Base-by-base conservation (phyloP, 1,140 invertebrate genomes). In the Antheraea pernyi region DNA sequence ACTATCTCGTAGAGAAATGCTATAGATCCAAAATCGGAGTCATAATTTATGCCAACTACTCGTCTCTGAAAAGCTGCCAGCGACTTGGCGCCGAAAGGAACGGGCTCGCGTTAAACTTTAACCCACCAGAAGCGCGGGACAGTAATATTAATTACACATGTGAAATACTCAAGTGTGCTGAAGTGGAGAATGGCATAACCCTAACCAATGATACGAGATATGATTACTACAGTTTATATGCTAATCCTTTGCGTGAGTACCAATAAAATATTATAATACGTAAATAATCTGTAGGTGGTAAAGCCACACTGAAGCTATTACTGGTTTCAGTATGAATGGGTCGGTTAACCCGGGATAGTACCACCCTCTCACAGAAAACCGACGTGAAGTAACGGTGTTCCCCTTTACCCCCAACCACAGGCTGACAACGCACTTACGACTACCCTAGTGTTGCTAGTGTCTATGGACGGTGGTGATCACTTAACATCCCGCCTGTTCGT, bases 51-150 rank as follows among this genome's bases (percentile, higher is more conserved):
- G 85, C 81, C 0, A 89, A 89, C 62, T 88, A 74, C 22, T 73
- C 80, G 0, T 85, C 84, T 5, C 60, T 95, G 1, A 76, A 80
- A 48, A 92, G 93, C 36, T 96, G 95, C 76, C 88, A 91, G 64
- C 75, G 92, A 65, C 93, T 95, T 72, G 94, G 93, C 3, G 75
- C 89, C 2, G 86, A 93, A 71, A 95, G 93, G 77, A 93, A 89
- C 60, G 95, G 92, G n/a, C 78, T 96, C 30, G 94, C 94, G 0
- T 92, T 95, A 36, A 95, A 95, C 88, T 95, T 93, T 73, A 93
- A 93, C 69, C 90, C 89, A 48, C 75, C 75, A 30, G 86, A 88
- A 36, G 74, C 18, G 22, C 79, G 65, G 79, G 74, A 61, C 42
- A 80, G 62, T 69, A 59, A 80, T 76, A 68, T 77, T 87, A 68